phyloP scores from a whole-genome alignment of 92 coral and sea anemone species.

The Phenganax stokvisi region DNA sequence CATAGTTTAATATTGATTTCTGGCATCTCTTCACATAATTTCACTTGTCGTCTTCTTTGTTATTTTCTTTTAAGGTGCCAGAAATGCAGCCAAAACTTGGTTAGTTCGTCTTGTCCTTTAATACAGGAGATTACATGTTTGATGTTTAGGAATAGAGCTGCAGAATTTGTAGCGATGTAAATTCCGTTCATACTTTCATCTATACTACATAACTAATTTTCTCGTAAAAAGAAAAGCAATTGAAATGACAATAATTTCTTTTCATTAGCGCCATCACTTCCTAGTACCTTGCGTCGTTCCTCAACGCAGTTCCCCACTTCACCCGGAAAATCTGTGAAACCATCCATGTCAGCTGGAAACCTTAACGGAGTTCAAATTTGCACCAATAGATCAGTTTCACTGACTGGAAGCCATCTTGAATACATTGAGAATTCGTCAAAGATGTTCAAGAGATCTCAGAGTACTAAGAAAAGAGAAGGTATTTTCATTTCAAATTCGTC shows the following conservation, averaged over 20 bases:
- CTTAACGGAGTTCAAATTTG: slow-evolving; percentile 14
- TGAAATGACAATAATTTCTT: not conserved
- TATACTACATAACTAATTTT: not conserved
- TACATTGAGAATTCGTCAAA: slow-evolving; percentile 45
- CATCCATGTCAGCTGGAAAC: slow-evolving; percentile 24
- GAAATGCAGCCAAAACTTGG: slow-evolving; percentile 38
- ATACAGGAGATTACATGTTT: too few species aligned
- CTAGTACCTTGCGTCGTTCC: not conserved
- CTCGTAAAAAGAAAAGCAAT: too few species aligned
- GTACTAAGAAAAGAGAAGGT: slow-evolving; percentile 98
- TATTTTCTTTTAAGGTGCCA: slow-evolving; percentile 9
- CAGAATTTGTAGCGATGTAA: too few species aligned
- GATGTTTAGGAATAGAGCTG: too few species aligned
- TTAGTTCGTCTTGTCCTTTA: not conserved
- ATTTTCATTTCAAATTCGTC: slow-evolving; percentile 54
- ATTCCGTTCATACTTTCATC: not conserved
- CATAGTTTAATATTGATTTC: not conserved
- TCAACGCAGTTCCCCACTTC: slow-evolving; percentile 4
- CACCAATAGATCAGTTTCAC: slow-evolving; percentile 19
- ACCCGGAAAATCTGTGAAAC: not conserved
- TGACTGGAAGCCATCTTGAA: not conserved
- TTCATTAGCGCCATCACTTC: not conserved
- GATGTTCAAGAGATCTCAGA: slow-evolving; percentile 65
- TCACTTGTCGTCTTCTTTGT: not conserved
- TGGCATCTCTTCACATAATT: not conserved